These are phyloP conservation scores for Uropetala carovei DNA, from an alignment of 2,888 invertebrate species.

Conservation along the genomic window DNA sequence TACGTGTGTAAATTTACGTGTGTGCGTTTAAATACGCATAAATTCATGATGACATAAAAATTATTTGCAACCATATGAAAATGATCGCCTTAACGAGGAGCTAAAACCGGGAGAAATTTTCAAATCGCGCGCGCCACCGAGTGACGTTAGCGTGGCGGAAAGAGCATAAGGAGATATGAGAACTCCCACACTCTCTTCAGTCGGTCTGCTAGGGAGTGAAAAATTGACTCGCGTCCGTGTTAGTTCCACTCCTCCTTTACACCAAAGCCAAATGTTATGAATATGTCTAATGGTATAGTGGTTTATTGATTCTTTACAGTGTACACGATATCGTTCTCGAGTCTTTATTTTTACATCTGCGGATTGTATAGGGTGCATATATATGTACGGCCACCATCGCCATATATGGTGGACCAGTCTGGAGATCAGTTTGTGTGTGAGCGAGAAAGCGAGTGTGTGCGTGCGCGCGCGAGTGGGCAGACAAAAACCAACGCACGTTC, in stretches of 20 bases:
- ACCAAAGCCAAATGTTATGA: background rate
- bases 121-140: slow-evolving; percentile 36
- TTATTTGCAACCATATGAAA: no score
- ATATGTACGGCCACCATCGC: slow-evolving; percentile 57
- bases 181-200: slow-evolving; percentile 16
- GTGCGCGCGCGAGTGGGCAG: slow-evolving; percentile 43
- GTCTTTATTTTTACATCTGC: slow-evolving; percentile 60
- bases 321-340: background rate
- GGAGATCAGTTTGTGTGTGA: slow-evolving; percentile 47
- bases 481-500: slow-evolving; percentile 47
- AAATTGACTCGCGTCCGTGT: slow-evolving; percentile 19
- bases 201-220: slow-evolving; percentile 56
- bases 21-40: no score
- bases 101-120: background rate
- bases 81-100: background rate
- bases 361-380: slow-evolving; percentile 36
- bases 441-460: slow-evolving; percentile 22
- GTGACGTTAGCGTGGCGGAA: slow-evolving; percentile 41
- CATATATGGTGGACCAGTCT: slow-evolving; percentile 63
- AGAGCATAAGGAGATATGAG: slow-evolving; percentile 24
- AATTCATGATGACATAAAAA: no score
- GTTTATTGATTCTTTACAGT: background rate
- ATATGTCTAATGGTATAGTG: background rate
- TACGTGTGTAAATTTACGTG: no score
- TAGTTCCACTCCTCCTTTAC: slow-evolving; percentile 4